Evolutionary conservation across 2,113 vertebrate species (phyloP).

Genomic region (Romanogobio albipinnatus): DNA sequence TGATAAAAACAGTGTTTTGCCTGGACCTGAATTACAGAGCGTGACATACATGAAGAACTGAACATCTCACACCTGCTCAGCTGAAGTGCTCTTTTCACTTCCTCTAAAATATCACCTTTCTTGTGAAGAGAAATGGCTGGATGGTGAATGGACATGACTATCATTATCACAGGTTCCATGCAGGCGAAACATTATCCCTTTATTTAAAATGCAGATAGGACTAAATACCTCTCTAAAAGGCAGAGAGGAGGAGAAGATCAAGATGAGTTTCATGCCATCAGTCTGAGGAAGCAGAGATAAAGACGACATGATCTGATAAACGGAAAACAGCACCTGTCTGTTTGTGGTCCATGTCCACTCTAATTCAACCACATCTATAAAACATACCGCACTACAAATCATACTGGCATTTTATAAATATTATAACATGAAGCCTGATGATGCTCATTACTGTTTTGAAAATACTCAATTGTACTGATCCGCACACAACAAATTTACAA

Average conservation of each 20-base stretch:
- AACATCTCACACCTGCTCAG: slow-evolving; percentile 17
- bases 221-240: slow-evolving; percentile 38
- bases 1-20: slow-evolving; percentile 62
- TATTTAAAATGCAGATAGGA: slow-evolving; percentile 50
- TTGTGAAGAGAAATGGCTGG: neutral
- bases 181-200: slow-evolving; percentile 36
- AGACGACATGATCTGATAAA: neutral
- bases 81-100: slow-evolving; percentile 2
- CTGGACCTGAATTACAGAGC: slow-evolving; percentile 69
- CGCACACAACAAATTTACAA: slow-evolving; percentile 60
- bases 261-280: neutral
- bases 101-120: neutral
- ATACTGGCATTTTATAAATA: neutral
- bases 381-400: neutral
- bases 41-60: slow-evolving; percentile 43
- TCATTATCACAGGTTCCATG: slow-evolving; percentile 19
- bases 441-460: slow-evolving; percentile 3
- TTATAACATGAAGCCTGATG: neutral
- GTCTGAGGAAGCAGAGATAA: neutral
- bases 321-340: neutral
- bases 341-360: neutral
- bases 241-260: neutral
- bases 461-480: slow-evolving; percentile 56
- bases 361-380: neutral
- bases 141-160: neutral